A percentile compares a stretch with the other conserved stretches of the same genome.
Evolutionary conservation across 1,140 invertebrate species (phyloP).

Genomic region (Orius insidiosus): DNA sequence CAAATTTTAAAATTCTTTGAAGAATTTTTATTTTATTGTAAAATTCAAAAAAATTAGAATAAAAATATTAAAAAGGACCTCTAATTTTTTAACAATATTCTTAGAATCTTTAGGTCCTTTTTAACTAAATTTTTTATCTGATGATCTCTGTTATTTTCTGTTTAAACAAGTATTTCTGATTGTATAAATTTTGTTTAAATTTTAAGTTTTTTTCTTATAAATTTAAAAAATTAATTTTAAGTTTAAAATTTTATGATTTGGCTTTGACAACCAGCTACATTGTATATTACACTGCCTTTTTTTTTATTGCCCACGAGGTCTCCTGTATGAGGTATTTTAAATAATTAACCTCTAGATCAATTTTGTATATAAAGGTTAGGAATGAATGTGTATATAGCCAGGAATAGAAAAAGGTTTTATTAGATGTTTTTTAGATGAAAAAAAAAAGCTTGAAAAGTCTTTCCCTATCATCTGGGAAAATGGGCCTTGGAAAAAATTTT

Average conservation of each 20-base stretch:
- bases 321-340: background rate
- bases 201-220: background rate
- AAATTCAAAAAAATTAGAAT: no score
- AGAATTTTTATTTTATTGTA: no score
- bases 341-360: background rate
- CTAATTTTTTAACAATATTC: background rate
- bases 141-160: background rate
- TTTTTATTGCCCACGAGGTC: constrained; percentile 1
- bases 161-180: constrained; percentile 1
- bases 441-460: no score
- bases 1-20: no score
- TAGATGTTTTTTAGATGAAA: no score
- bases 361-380: background rate
- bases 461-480: no score
- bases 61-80: no score
- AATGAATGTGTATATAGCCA: no score
- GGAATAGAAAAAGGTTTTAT: no score
- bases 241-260: constrained; percentile 5
- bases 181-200: background rate
- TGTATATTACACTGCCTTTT: constrained; percentile 10
- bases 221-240: background rate
- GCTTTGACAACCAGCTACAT: constrained; percentile 11
- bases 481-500: no score
- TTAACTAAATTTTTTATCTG: background rate
- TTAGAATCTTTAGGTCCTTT: background rate